These are phyloP conservation scores for Nannobrachium achirus DNA, from an alignment of 2,113 vertebrate genomes.

Conservation along the genomic window DNA sequence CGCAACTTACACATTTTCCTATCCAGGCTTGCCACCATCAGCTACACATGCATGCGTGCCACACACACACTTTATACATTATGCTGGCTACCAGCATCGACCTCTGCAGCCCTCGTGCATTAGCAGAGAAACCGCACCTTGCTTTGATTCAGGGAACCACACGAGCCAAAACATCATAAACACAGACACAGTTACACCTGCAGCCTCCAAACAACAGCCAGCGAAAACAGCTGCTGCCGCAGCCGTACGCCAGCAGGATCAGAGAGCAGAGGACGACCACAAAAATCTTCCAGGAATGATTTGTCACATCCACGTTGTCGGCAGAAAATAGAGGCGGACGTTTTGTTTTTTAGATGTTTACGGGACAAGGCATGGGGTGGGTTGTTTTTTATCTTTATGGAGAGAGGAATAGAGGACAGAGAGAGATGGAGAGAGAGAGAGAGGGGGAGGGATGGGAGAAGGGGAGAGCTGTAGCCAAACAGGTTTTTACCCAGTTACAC, in stretches of 20 bases:
- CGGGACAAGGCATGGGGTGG: not conserved
- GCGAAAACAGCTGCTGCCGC: slow-evolving; percentile 44
- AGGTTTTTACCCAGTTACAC: too few relatives aligned
- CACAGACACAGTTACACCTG: slow-evolving; percentile 32
- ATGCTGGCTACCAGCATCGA: slow-evolving; percentile 36
- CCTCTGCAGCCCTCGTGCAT: slow-evolving; percentile 38
- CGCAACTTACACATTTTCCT: slow-evolving; percentile 2
- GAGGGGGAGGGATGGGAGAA: slow-evolving; percentile 9
- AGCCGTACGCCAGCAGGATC: not conserved
- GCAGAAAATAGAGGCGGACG: not conserved
- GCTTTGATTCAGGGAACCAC: slow-evolving; percentile 39
- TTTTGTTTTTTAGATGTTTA: not conserved
- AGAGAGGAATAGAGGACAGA: too few relatives aligned
- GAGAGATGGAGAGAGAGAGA: not conserved
- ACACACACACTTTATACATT: too few relatives aligned
- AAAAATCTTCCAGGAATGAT: slow-evolving; percentile 18
- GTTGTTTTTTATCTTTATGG: not conserved
- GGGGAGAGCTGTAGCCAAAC: not conserved
- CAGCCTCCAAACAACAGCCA: slow-evolving; percentile 29
- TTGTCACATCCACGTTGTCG: slow-evolving; percentile 10
- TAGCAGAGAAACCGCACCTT: slow-evolving; percentile 23
- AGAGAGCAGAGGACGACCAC: slow-evolving; percentile 6
- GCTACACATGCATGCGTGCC: slow-evolving; percentile 7
- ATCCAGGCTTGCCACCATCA: slow-evolving; percentile 44
- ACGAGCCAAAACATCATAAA: slow-evolving; percentile 42